Base-by-base conservation (phyloP, 2,888 invertebrate genomes). In the Disparrhopalites patrizii region DNA sequence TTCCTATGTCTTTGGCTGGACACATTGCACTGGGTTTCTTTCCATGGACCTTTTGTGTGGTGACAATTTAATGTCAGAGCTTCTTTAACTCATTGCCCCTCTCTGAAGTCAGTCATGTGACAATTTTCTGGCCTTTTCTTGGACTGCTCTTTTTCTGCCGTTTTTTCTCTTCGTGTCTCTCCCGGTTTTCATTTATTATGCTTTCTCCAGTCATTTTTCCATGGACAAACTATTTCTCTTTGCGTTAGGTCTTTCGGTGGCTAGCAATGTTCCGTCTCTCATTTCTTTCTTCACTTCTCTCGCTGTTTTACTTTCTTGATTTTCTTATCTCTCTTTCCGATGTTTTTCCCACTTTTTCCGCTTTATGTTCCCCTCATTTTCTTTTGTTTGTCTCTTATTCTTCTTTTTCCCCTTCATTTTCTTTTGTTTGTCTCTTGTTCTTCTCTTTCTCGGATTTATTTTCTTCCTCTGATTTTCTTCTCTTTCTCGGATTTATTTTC, bases 231-330 rank as follows among this genome's bases (percentile, higher is more conserved):
- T n/a, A n/a, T n/a, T n/a, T n/a, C n/a, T n/a, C n/a, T n/a, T n/a
- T n/a, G n/a, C n/a, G n/a, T n/a, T n/a, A n/a, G n/a, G n/a, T n/a
- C n/a, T n/a, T n/a, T n/a, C n/a, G n/a, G n/a, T n/a, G n/a, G n/a
- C n/a, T n/a, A n/a, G n/a, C n/a, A n/a, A n/a, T n/a, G n/a, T n/a
- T n/a, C n/a, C n/a, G n/a, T n/a, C n/a, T n/a, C n/a, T n/a, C n/a
- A n/a, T n/a, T n/a, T n/a, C n/a, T n/a, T n/a, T n/a, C n/a, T n/a
- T n/a, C n/a, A n/a, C n/a, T n/a, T n/a, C n/a, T n/a, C n/a, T n/a
- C n/a, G n/a, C n/a, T n/a, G n/a, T n/a, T n/a, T n/a, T n/a, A 55
- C 38, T 54, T 68, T 55, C 66, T 68, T 68, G 68, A 68, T 68
- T 68, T 61, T 63, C 65, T 66, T 65, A 66, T 66, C 65, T 66